phyloP scores from a whole-genome alignment of 2,888 invertebrate species.

The Drosophila affinis region DNA sequence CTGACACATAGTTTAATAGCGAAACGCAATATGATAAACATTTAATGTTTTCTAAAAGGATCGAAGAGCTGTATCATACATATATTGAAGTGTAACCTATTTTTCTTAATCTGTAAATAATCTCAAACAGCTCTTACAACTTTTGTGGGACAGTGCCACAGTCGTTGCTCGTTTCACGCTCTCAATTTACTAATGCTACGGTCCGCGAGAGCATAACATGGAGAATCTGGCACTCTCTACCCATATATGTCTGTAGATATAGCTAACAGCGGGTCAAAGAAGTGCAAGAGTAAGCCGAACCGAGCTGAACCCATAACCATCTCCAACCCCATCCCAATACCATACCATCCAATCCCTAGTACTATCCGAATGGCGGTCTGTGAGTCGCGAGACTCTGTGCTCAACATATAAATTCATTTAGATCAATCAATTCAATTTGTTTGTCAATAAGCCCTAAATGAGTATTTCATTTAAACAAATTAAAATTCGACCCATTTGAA shows the following conservation, averaged over 20 bases:
- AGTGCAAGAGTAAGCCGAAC: conserved; percentile 13
- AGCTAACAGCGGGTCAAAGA: conserved; percentile 37
- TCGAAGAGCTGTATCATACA: too few relatives aligned
- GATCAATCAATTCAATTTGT: conserved; percentile 84
- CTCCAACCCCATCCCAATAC: not conserved
- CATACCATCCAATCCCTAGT: not conserved
- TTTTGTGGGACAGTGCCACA: not conserved
- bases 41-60: too few relatives aligned
- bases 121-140: not conserved
- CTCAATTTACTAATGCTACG: conserved; percentile 41
- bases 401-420: conserved; percentile 84
- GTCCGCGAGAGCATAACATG: conserved; percentile 30
- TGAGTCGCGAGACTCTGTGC: conserved; percentile 46
- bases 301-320: not conserved
- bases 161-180: conserved; percentile 43
- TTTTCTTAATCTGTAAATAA: not conserved
- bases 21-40: not conserved
- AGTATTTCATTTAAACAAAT: conserved; percentile 84
- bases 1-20: too few relatives aligned
- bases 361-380: not conserved
- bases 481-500: conserved; percentile 83
- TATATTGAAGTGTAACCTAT: not conserved
- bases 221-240: conserved; percentile 45
- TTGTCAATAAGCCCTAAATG: conserved; percentile 84
- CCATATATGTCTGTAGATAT: not conserved